Evolutionary conservation across 2,797 vertebrate species (phyloP).

Genomic region (Craterocephalus amniculus): DNA sequence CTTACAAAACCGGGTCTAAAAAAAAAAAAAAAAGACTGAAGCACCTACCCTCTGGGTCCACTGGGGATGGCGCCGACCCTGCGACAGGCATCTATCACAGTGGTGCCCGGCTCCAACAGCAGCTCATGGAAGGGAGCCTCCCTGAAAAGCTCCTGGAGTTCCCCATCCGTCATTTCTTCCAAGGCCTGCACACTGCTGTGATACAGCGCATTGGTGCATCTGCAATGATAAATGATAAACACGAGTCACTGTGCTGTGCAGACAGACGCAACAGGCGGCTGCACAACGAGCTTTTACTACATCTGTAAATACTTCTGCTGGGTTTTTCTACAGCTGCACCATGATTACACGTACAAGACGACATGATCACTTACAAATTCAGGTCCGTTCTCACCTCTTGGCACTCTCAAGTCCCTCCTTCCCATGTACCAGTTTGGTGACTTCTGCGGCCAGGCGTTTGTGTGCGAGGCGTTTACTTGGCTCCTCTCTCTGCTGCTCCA

Average conservation of each 20-base stretch:
- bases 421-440: constrained; percentile 96
- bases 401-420: constrained; percentile 92
- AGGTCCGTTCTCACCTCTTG: constrained; percentile 85
- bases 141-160: constrained; percentile 92
- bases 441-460: constrained; percentile 94
- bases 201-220: constrained; percentile 92
- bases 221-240: constrained; percentile 52
- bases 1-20: neutral
- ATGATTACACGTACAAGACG: neutral
- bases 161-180: constrained; percentile 92
- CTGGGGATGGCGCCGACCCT: constrained; percentile 88
- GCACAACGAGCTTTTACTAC: neutral
- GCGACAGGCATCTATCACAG: constrained; percentile 89
- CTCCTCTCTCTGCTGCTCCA: constrained; percentile 89
- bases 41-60: constrained; percentile 88
- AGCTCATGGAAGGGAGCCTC: constrained; percentile 92
- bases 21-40: neutral
- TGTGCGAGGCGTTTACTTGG: constrained; percentile 90
- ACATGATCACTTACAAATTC: neutral
- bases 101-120: constrained; percentile 91
- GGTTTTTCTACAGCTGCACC: neutral
- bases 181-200: constrained; percentile 87
- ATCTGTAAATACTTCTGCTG: neutral
- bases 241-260: neutral
- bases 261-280: neutral